Conservation (phyloP, 2,113 vertebrate genomes). For the Puntigrus tetrazona region DNA sequence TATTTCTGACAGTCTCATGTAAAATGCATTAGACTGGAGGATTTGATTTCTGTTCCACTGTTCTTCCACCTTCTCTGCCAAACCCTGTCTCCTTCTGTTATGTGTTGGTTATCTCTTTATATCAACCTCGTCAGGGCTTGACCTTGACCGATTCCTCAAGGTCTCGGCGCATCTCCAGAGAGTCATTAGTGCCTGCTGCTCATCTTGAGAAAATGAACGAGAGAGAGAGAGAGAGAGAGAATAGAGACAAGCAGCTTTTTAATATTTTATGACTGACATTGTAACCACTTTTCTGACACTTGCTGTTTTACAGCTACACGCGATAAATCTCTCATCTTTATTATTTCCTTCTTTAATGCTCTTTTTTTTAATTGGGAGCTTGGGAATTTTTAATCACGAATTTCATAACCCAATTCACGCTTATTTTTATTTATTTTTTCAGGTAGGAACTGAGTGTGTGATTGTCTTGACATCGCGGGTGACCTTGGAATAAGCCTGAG, state of each 20-base stretch:
- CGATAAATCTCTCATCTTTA: conserved; percentile 13
- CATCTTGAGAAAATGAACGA: background rate
- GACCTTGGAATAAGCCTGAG: background rate
- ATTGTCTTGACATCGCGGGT: background rate
- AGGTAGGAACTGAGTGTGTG: background rate
- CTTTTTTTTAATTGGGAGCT: background rate
- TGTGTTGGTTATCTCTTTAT: background rate
- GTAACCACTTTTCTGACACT: conserved; percentile 35
- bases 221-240: background rate
- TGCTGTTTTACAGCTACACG: conserved; percentile 5
- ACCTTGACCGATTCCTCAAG: conserved; percentile 25
- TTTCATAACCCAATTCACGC: background rate
- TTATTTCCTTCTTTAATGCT: conserved; percentile 3
- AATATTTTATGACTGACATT: conserved; percentile 5
- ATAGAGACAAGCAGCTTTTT: background rate
- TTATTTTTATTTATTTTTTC: background rate
- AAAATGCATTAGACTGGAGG: conserved; percentile 7
- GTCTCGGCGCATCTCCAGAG: background rate
- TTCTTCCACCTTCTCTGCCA: conserved; percentile 18
- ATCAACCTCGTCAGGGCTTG: background rate
- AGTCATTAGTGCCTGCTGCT: conserved; percentile 1
- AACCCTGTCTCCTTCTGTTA: conserved; percentile 8
- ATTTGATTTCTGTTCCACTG: conserved; percentile 13
- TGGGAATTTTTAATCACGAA: background rate
- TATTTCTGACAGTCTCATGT: background rate